Conservation (phyloP, 2,113 vertebrate species). For the Misgurnus anguillicaudatus region DNA sequence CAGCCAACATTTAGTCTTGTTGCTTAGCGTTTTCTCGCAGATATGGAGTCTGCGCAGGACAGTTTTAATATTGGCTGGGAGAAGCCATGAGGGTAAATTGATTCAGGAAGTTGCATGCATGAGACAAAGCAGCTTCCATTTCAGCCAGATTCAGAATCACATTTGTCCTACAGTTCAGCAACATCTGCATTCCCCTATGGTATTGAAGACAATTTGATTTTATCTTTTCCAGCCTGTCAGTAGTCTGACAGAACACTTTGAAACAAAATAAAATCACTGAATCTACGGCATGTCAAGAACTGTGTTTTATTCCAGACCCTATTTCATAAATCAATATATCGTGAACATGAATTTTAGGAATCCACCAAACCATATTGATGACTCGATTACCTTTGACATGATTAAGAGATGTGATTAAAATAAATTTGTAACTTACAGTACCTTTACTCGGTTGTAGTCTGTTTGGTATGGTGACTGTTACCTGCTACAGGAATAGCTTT, state of each 20-base stretch:
- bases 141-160: conserved; percentile 10
- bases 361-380: neutral
- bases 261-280: conserved; percentile 58
- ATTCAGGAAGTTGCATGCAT: conserved; percentile 38
- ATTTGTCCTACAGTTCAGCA: conserved; percentile 33
- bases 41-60: conserved; percentile 2
- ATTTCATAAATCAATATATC: neutral
- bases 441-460: neutral
- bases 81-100: conserved; percentile 25
- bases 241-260: conserved; percentile 62
- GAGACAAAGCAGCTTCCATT: conserved; percentile 30
- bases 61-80: conserved; percentile 16
- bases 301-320: conserved; percentile 37
- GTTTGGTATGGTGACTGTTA: neutral
- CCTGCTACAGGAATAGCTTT: too few relatives aligned
- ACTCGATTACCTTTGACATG: neutral
- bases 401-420: neutral
- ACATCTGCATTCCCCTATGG: conserved; percentile 66
- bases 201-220: conserved; percentile 79
- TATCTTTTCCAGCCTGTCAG: conserved; percentile 61
- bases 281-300: conserved; percentile 59
- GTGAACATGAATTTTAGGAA: neutral
- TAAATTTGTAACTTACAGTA: too few relatives aligned
- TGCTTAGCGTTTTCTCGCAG: neutral
- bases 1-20: neutral